Percentiles rank a stretch among this genome's conserved stretches.
phyloP scores from a whole-genome alignment of 2,888 invertebrate species.

The Himalopsyche anomala region DNA sequence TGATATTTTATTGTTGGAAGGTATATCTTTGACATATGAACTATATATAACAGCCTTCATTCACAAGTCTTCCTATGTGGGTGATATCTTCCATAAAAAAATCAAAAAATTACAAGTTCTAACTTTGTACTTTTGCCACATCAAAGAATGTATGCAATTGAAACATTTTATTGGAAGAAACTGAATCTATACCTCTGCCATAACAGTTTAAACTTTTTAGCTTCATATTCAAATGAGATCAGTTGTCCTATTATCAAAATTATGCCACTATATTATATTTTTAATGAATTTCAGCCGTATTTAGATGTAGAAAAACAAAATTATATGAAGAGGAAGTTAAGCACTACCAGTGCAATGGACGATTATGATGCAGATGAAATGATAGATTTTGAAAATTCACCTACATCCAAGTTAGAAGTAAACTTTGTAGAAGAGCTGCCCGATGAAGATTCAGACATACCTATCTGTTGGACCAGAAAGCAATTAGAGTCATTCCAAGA shows the following conservation, averaged over 20 bases:
- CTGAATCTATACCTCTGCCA: no score
- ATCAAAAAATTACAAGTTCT: no score
- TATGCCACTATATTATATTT: neutral
- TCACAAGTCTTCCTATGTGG: no score
- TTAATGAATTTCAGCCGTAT: neutral
- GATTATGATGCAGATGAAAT: neutral
- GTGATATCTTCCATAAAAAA: no score
- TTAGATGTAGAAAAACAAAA: neutral
- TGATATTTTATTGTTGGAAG: no score
- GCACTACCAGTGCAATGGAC: neutral
- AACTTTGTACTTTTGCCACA: no score
- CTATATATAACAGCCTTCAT: no score
- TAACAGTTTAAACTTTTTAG: no score
- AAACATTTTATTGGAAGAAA: no score
- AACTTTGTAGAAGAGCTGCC: neutral
- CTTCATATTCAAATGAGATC: no score
- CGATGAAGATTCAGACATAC: conserved; percentile 14
- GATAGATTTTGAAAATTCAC: neutral
- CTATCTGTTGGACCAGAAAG: neutral
- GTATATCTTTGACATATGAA: no score
- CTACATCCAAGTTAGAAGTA: neutral
- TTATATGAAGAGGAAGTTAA: neutral
- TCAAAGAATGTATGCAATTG: no score
- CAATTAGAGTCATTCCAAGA: conserved; percentile 18
- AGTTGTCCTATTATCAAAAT: neutral